Conservation (phyloP, 2,797 vertebrate genomes). For the Tachyglossus aculeatus region DNA sequence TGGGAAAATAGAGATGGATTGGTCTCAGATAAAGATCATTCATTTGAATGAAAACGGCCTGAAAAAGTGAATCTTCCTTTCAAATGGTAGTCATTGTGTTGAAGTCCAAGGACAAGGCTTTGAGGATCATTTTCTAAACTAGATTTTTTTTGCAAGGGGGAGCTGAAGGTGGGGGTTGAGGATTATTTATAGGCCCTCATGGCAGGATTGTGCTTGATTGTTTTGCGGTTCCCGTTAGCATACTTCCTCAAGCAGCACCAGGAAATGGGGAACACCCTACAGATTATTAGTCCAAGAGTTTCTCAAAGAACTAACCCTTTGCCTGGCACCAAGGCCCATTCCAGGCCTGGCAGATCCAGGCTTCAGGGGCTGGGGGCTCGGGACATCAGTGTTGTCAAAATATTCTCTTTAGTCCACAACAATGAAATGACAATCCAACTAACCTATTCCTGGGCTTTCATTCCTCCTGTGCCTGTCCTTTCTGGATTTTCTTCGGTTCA, state of each 20-base stretch:
- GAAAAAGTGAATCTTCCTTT: background rate
- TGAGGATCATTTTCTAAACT: too few relatives aligned
- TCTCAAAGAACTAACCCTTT: background rate
- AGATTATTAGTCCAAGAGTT: too few relatives aligned
- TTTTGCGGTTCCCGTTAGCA: too few relatives aligned
- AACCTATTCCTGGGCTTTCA: background rate
- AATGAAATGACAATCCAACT: background rate
- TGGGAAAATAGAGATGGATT: background rate
- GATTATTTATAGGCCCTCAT: background rate
- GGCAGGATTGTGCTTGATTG: background rate
- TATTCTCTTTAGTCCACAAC: background rate
- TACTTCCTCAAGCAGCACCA: background rate
- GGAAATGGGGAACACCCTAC: background rate
- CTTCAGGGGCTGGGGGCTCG: background rate
- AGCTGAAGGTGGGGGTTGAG: too few relatives aligned
- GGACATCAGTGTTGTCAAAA: background rate
- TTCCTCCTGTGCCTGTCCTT: too few relatives aligned
- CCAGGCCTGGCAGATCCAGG: too few relatives aligned
- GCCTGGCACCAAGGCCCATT: too few relatives aligned
- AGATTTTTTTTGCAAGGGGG: too few relatives aligned
- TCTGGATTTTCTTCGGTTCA: too few relatives aligned
- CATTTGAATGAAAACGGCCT: background rate
- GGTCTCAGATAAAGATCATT: fast-evolving
- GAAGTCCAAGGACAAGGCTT: too few relatives aligned
- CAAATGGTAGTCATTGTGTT: too few relatives aligned